These are phyloP conservation scores for Nebria brevicollis DNA, from an alignment of 2,888 invertebrate species.

Conservation along the genomic window DNA sequence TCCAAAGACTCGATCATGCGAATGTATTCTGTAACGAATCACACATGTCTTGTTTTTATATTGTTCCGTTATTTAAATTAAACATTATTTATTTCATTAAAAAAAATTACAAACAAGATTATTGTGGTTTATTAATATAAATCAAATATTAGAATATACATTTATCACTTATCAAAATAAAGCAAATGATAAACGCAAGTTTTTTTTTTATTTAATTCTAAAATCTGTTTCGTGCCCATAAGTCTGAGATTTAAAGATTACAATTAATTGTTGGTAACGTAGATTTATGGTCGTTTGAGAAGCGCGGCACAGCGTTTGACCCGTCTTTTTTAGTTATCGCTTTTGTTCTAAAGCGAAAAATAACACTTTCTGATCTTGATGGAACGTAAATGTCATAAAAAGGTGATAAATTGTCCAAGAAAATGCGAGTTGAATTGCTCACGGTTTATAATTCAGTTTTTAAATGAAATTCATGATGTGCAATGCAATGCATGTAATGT, in stretches of 20 bases:
- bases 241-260: not conserved
- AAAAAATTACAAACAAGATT: no score
- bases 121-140: no score
- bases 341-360: not conserved
- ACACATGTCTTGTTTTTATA: not conserved
- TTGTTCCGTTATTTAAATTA: not conserved
- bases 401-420: not conserved
- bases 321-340: not conserved
- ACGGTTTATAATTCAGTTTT: not conserved
- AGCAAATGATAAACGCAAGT: no score
- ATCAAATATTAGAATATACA: no score
- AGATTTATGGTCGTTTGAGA: not conserved
- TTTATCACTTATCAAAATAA: no score
- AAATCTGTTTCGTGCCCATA: not conserved
- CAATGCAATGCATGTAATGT: not conserved
- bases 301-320: not conserved
- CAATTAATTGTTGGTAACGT: not conserved
- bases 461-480: not conserved
- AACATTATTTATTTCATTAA: no score
- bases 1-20: not conserved
- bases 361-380: not conserved
- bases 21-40: not conserved
- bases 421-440: slow-evolving; percentile 1
- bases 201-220: not conserved
- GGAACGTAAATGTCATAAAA: not conserved